Conservation (phyloP, 2,888 invertebrate genomes). For the Meteorus colon region DNA sequence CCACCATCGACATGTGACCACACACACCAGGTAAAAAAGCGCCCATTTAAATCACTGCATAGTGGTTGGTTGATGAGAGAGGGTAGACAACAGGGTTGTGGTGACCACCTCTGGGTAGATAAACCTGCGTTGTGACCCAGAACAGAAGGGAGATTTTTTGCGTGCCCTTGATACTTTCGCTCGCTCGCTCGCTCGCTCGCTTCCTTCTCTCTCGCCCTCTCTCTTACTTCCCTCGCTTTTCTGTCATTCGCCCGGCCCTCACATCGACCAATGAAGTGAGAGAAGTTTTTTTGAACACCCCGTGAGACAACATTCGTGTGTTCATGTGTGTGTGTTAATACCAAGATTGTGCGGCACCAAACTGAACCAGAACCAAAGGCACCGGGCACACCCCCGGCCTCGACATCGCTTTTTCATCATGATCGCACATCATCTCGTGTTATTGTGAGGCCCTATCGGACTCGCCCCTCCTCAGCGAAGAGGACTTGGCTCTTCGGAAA, state of each 20-base stretch:
- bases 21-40: conserved; percentile 23
- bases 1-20: conserved; percentile 18
- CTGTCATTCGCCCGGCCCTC: conserved; percentile 7
- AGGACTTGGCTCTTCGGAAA: conserved; percentile 74
- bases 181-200: conserved; percentile 19
- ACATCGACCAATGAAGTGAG: neutral
- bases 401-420: conserved; percentile 65
- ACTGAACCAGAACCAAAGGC: conserved; percentile 41
- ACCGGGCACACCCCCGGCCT: conserved; percentile 64
- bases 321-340: conserved; percentile 22
- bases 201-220: conserved; percentile 5
- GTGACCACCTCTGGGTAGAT: conserved; percentile 4
- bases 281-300: neutral
- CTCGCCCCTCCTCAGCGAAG: conserved; percentile 72
- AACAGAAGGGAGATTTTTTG: conserved; percentile 5
- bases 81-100: conserved; percentile 30
- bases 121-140: conserved; percentile 33
- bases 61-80: conserved; percentile 28
- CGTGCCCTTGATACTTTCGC: conserved; percentile 5
- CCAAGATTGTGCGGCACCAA: conserved; percentile 16
- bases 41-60: conserved; percentile 1
- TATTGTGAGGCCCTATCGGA: conserved; percentile 70
- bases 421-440: conserved; percentile 61
- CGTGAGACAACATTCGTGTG: neutral
- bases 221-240: conserved; percentile 15